Conservation (phyloP, 2,888 invertebrate species). For the Lordiphosa fenestrarum region DNA sequence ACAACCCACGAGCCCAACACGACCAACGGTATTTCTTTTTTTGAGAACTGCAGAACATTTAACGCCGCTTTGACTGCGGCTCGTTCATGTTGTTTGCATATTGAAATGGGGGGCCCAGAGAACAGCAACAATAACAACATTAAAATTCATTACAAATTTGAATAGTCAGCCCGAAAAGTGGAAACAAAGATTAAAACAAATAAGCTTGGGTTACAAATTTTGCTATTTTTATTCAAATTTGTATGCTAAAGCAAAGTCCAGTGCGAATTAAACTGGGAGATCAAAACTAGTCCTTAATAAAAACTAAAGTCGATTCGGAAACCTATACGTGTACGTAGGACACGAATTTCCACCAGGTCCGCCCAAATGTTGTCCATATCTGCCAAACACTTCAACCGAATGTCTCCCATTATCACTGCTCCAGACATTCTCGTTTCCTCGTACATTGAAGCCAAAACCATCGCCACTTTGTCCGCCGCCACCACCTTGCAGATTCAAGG, state of each 20-base stretch:
- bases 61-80: slow-evolving; percentile 51
- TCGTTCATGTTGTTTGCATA: slow-evolving; percentile 34
- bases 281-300: too few species aligned
- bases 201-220: background rate
- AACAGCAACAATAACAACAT: slow-evolving; percentile 4
- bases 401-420: slow-evolving; percentile 70
- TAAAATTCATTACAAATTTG: slow-evolving; percentile 59
- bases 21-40: slow-evolving; percentile 52
- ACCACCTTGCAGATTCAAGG: slow-evolving; percentile 41
- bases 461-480: slow-evolving; percentile 59
- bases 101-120: slow-evolving; percentile 27
- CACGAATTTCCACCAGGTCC: slow-evolving; percentile 74
- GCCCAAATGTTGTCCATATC: slow-evolving; percentile 69
- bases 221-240: too few species aligned
- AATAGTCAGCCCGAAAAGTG: slow-evolving; percentile 43
- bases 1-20: slow-evolving; percentile 43
- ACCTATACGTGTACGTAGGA: slow-evolving; percentile 45
- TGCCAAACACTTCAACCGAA: slow-evolving; percentile 58
- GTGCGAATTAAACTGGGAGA: too few species aligned
- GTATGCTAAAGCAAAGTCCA: too few species aligned
- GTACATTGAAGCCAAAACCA: slow-evolving; percentile 56
- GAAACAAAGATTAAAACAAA: slow-evolving; percentile 1
- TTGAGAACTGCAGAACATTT: slow-evolving; percentile 60
- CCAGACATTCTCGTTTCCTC: slow-evolving; percentile 62
- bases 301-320: too few species aligned